Base-by-base conservation (phyloP, 2,113 vertebrate species). In the Ammodytes dubius region DNA sequence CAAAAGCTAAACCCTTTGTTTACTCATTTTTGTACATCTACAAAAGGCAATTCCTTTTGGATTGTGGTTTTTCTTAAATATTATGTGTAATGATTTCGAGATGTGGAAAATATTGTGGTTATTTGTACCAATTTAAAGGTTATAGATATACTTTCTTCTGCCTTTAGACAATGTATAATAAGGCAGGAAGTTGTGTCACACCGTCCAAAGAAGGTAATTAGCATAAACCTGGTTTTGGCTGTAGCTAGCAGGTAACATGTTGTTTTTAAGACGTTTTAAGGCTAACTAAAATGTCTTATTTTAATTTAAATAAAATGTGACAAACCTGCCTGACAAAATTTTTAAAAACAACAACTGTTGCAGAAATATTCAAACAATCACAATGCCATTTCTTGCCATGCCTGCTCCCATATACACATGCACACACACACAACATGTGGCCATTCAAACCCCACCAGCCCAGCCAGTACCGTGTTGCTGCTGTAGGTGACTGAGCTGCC, bases 401-500 rank as follows among this genome's bases (percentile, higher is more conserved):
- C 79, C 77, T 70, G 83, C 81, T 83, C 76, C 77, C 82, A 69
- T 10, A 53, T 82, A 87, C 75, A 75, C 77, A 82, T 76, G 73
- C 70, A 72, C 84, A 87, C 75, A 75, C 77, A 82, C 79, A 75
- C 70, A 72, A 80, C 60, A 87, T 37, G 7, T 37, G 13, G 58
- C 65, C 59, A 79, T 37, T 70, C 43, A 53, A 63, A 52, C 63
- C 73, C 81, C 35, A 79, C 61, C 71, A 39, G 70, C 39, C 68
- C 82, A 42, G 66, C 70, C 90, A 89, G 88, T 94, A 92, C 93
- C 92, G 93, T 92, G 91, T 93, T 99, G 97, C 96, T 98, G 97
- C 95, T 99, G 97, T 89, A 99, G 96, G 96, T 99, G 97, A 94
- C 96, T 98, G 92, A 99, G 97, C 96, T 99, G 97, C 94, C 96